phyloP scores from a whole-genome alignment of 2,113 vertebrate genomes.

The Takifugu bimaculatus region DNA sequence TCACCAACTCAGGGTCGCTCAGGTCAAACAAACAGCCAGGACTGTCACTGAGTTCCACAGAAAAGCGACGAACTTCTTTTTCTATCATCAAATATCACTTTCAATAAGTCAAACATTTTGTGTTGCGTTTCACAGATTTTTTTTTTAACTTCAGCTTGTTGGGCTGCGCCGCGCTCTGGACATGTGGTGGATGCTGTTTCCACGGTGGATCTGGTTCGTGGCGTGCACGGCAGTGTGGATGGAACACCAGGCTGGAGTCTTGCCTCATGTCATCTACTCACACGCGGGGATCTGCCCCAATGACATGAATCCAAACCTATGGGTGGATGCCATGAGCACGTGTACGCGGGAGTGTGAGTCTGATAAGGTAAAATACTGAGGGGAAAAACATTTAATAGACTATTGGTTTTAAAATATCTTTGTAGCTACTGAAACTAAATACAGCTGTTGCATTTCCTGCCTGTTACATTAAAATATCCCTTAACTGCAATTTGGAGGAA shows the following conservation, averaged over 20 bases:
- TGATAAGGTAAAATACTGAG: conserved; percentile 82
- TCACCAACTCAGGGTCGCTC: conserved; percentile 56
- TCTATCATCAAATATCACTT: too few species aligned
- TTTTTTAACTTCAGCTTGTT: background rate
- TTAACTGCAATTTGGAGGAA: too few species aligned
- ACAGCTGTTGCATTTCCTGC: too few species aligned
- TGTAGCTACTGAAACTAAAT: too few species aligned
- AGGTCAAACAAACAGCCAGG: conserved; percentile 9
- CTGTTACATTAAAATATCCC: too few species aligned
- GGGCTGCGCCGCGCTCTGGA: conserved; percentile 38
- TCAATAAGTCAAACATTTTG: too few species aligned
- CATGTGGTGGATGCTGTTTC: conserved; percentile 80
- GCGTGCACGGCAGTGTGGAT: conserved; percentile 71
- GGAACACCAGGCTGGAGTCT: conserved; percentile 64
- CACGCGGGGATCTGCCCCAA: conserved; percentile 96
- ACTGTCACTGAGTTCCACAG: background rate
- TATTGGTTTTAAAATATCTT: too few species aligned
- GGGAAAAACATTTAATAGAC: background rate
- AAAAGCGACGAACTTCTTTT: background rate
- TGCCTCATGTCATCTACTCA: conserved; percentile 78
- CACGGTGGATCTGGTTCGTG: conserved; percentile 78
- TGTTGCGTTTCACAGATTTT: background rate
- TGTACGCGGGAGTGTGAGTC: conserved; percentile 89
- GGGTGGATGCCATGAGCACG: conserved; percentile 99
- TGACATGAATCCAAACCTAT: conserved; percentile 98